phyloP scores from a whole-genome alignment of 2,797 vertebrate genomes.

The Distichodus sexfasciatus region DNA sequence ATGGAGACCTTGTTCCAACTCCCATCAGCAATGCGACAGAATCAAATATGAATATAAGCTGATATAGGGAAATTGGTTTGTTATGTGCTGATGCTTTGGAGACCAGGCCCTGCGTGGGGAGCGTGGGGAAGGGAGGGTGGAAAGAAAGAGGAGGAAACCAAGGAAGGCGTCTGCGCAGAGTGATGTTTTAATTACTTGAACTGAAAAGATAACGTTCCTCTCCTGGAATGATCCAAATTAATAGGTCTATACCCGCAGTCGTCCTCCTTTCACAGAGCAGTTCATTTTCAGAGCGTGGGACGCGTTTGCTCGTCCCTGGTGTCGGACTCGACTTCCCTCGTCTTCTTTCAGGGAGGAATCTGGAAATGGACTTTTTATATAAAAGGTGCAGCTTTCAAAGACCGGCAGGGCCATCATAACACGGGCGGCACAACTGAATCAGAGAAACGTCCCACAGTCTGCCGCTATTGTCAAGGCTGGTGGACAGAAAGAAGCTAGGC shows the following conservation, averaged over 20 bases:
- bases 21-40: conserved; percentile 93
- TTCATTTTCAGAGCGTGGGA: conserved; percentile 19
- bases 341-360: conserved; percentile 23
- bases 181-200: conserved; percentile 80
- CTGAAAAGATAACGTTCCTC: conserved; percentile 67
- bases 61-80: conserved; percentile 98
- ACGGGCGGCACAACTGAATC: conserved; percentile 13
- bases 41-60: conserved; percentile 98
- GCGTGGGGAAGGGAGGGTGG: conserved; percentile 43
- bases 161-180: conserved; percentile 73
- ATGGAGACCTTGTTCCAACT: conserved; percentile 89
- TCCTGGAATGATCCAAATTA: conserved; percentile 67
- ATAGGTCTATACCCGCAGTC: conserved; percentile 59
- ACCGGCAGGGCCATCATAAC: conserved; percentile 13
- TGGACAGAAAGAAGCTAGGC: conserved; percentile 4
- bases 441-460: conserved; percentile 14
- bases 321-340: conserved; percentile 29
- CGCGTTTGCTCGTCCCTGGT: conserved; percentile 31
- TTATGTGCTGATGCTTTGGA: conserved; percentile 92
- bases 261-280: conserved; percentile 27
- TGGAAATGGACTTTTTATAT: conserved; percentile 28
- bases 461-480: conserved; percentile 16
- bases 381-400: conserved; percentile 25
- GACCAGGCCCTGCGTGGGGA: conserved; percentile 74
- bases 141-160: conserved; percentile 51